Evolutionary conservation across 2,113 vertebrate genomes (phyloP).

Genomic region (Onychostoma macrolepis): DNA sequence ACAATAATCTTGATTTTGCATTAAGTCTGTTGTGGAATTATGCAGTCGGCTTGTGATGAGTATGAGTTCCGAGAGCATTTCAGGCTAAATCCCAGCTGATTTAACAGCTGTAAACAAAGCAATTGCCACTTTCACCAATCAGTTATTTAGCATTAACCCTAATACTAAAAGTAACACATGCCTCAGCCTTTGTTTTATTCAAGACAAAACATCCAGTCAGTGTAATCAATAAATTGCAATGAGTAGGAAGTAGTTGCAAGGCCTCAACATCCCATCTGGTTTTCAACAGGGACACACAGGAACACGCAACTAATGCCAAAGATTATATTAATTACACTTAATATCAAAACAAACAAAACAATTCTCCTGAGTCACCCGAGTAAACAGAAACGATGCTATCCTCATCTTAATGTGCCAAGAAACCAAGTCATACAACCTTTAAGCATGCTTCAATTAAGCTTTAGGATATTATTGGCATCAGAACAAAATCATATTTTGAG

Average conservation of each 20-base stretch:
- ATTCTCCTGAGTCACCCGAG: not conserved
- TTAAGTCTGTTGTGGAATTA: not conserved
- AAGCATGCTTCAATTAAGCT: not conserved
- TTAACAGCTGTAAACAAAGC: constrained; percentile 3
- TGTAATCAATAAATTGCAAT: not conserved
- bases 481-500: not conserved
- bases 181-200: not conserved
- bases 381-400: not conserved
- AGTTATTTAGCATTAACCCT: not conserved
- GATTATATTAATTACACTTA: constrained; percentile 8
- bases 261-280: not conserved
- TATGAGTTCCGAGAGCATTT: not conserved
- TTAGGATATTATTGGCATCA: not conserved
- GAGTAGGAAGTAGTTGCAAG: constrained; percentile 21
- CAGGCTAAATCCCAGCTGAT: not conserved
- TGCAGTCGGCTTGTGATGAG: not conserved
- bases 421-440: not conserved
- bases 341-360: not conserved
- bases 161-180: not conserved
- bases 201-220: not conserved
- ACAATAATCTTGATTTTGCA: constrained; percentile 7
- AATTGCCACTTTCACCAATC: not conserved
- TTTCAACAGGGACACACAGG: not conserved
- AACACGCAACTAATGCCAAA: not conserved
- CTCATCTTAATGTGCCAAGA: not conserved